These are phyloP conservation scores for Apeltes quadracus DNA, from an alignment of 2,113 vertebrate genomes.

Conservation along the genomic window DNA sequence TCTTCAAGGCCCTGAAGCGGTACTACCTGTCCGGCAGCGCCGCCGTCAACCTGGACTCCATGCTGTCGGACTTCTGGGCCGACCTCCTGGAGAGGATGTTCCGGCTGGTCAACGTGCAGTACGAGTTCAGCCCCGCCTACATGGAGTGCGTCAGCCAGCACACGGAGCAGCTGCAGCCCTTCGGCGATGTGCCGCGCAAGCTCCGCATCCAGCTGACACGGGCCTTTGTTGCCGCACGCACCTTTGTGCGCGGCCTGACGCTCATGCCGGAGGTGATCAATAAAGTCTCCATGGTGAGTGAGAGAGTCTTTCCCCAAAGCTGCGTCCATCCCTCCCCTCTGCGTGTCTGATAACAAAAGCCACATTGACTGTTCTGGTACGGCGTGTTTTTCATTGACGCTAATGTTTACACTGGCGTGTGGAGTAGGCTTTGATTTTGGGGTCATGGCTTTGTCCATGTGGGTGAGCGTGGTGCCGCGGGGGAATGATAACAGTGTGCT, in stretches of 20 bases:
- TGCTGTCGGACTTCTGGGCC: slow-evolving; percentile 96
- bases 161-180: slow-evolving; percentile 94
- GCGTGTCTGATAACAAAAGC: slow-evolving; percentile 54
- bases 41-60: slow-evolving; percentile 91
- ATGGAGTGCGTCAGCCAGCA: slow-evolving; percentile 96
- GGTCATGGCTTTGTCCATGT: slow-evolving; percentile 23
- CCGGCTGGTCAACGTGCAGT: slow-evolving; percentile 93
- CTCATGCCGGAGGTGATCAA: slow-evolving; percentile 88
- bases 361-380: slow-evolving; percentile 27
- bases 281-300: slow-evolving; percentile 86
- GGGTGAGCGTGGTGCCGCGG: slow-evolving; percentile 22
- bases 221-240: slow-evolving; percentile 91
- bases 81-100: slow-evolving; percentile 97
- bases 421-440: slow-evolving; percentile 33
- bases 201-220: slow-evolving; percentile 92
- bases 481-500: slow-evolving; percentile 34
- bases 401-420: slow-evolving; percentile 51
- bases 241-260: slow-evolving; percentile 89
- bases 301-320: not conserved
- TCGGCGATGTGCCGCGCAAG: slow-evolving; percentile 94
- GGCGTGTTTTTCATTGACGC: slow-evolving; percentile 60
- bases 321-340: slow-evolving; percentile 11
- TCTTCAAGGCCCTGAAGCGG: slow-evolving; percentile 87
- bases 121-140: slow-evolving; percentile 91
- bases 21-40: slow-evolving; percentile 87